Base-by-base conservation (phyloP, 2,888 invertebrate species). In the Opisthograptis luteolata region DNA sequence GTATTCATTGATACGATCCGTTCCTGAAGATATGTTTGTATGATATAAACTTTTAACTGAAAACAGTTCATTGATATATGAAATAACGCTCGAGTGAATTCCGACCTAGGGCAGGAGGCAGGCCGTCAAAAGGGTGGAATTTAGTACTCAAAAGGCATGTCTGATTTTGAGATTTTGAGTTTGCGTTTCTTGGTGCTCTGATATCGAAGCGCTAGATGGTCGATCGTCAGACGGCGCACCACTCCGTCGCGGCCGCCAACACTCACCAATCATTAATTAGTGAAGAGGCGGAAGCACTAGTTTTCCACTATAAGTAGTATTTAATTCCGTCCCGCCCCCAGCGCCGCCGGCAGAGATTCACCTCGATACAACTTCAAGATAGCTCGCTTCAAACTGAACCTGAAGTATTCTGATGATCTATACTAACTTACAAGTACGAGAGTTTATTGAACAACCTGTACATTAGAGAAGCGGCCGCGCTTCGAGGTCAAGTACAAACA, bases 401-500 rank as follows among this genome's bases (percentile, higher is more conserved):
- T 14, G 15, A 36, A 25, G 28, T 14, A 6, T 30, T 20, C 14
- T 8, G 30, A 44, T 36, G 10, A 28, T 8, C 19, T 22, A 31
- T n/a, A 17, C 8, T 31, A 15, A 41, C 24, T 30, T 47, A 47
- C 22, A 6, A 15, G 17, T 40, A 47, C 20, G n/a, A 39, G 15
- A 39, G 25, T 24, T 31, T 32, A 45, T 17, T 37, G 17, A 9
- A 15, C 5, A 17, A 25, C n/a, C 25, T 46, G 46, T 46, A 46
- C 46, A 37, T 14, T 12, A 13, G 0, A 44, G 27, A 15, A 1
- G 17, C 28, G 14, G 3, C 31, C 24, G 25, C 35, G 25, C 24
- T 71, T 75, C 76, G 17, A 74, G 64, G 73, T 58, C 68, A 70
- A 83, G 73, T 83, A 83, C 80, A 79, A 83, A 84, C 73, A 73